These are phyloP conservation scores for Serilophus lunatus DNA, from an alignment of 2,113 vertebrate genomes.

Conservation along the genomic window DNA sequence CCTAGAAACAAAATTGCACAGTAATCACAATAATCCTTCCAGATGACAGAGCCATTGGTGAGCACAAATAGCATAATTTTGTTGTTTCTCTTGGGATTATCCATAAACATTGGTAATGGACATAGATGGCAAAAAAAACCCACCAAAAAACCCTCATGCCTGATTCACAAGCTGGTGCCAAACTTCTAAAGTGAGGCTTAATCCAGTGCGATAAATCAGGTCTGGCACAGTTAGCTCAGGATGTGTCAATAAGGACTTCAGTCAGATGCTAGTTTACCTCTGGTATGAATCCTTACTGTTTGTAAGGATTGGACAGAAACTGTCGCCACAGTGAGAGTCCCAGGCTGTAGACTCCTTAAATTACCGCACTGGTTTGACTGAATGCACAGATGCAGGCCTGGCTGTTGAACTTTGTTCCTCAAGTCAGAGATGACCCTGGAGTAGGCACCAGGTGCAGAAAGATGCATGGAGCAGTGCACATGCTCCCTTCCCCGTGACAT, in stretches of 20 bases:
- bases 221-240: background rate
- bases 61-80: background rate
- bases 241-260: background rate
- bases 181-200: background rate
- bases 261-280: background rate
- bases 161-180: background rate
- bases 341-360: background rate
- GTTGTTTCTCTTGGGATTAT: background rate
- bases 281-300: background rate
- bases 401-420: background rate
- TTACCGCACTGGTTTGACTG: background rate
- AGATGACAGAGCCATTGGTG: background rate
- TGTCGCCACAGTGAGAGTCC: background rate
- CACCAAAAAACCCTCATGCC: background rate
- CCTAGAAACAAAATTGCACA: background rate
- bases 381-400: background rate
- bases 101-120: background rate
- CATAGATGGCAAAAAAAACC: background rate
- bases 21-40: background rate
- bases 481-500: background rate
- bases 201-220: background rate
- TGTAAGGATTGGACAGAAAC: background rate
- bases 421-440: background rate
- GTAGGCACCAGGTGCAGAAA: background rate
- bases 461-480: accelerated